Evolutionary conservation across 2,888 invertebrate species (phyloP).

Genomic region (Ditula angustiorana): DNA sequence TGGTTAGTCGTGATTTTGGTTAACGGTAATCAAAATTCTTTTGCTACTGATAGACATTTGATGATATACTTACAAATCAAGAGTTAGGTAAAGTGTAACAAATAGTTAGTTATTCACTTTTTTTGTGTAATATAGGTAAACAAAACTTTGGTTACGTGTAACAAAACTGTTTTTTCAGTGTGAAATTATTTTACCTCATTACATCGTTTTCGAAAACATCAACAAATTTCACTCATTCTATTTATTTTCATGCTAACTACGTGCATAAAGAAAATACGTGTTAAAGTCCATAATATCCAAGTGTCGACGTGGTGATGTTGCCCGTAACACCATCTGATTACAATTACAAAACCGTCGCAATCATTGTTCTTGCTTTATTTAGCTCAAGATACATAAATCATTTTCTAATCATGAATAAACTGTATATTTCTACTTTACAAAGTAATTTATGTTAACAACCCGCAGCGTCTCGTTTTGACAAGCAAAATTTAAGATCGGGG

Average conservation of each 20-base stretch:
- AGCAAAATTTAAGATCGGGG: slow-evolving; percentile 62
- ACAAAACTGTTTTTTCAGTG: no score
- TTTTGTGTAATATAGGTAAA: no score
- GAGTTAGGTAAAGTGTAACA: no score
- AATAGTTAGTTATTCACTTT: no score
- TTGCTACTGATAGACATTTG: no score
- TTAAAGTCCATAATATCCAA: no score
- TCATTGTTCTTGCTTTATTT: slow-evolving; percentile 12
- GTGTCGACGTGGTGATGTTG: not conserved
- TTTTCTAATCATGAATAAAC: slow-evolving; percentile 43
- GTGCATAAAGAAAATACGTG: not conserved
- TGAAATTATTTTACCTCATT: no score
- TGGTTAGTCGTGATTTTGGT: no score
- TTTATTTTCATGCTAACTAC: slow-evolving; percentile 18
- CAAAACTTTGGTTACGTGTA: no score
- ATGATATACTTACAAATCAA: no score
- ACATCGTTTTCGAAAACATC: no score
- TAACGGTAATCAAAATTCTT: no score
- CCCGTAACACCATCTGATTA: slow-evolving; percentile 9
- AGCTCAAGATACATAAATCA: slow-evolving; percentile 46
- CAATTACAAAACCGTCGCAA: slow-evolving; percentile 14
- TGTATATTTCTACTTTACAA: slow-evolving; percentile 49
- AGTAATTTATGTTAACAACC: slow-evolving; percentile 57
- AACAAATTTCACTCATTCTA: not conserved
- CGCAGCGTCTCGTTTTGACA: slow-evolving; percentile 54